A percentile compares a stretch with the other conserved stretches of the same genome.
Evolutionary conservation across 2,888 invertebrate genomes (phyloP).

Genomic region (Pristionchus entomophagus): DNA sequence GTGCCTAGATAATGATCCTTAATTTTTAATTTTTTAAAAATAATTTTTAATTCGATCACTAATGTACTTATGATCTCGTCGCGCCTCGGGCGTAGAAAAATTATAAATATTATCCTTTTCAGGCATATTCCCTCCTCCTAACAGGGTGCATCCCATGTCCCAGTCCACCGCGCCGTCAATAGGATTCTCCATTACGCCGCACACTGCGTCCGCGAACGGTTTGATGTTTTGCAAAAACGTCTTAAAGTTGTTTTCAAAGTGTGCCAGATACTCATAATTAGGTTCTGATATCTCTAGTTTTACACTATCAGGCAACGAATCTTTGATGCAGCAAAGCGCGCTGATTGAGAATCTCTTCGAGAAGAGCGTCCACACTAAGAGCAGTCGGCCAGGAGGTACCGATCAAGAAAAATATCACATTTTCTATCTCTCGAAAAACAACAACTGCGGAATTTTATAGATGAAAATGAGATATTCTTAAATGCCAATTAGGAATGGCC

Average conservation of each 20-base stretch:
- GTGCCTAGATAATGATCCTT: too few relatives aligned
- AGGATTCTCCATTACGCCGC: slow-evolving; percentile 32
- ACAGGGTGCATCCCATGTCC: slow-evolving; percentile 78
- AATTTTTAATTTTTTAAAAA: too few relatives aligned
- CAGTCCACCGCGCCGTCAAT: slow-evolving; percentile 63
- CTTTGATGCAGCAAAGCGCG: slow-evolving; percentile 47
- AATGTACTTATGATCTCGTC: too few relatives aligned
- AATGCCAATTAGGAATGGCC: too few relatives aligned
- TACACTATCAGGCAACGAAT: slow-evolving; percentile 28
- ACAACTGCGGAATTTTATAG: too few relatives aligned
- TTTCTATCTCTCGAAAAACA: too few relatives aligned
- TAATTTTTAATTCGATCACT: too few relatives aligned
- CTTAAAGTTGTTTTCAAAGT: too few relatives aligned
- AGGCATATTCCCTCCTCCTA: slow-evolving; percentile 56
- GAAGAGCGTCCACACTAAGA: slow-evolving; percentile 43
- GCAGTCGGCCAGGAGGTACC: slow-evolving; percentile 38
- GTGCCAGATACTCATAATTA: too few relatives aligned
- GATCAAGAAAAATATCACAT: neutral
- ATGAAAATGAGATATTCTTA: too few relatives aligned
- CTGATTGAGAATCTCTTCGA: slow-evolving; percentile 39
- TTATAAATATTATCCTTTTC: too few relatives aligned
- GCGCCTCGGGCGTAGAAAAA: too few relatives aligned
- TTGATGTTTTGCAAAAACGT: neutral
- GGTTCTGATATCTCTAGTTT: neutral
- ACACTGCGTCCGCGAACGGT: slow-evolving; percentile 6